Evolutionary conservation across 2,797 vertebrate genomes (phyloP), one percentile per base, ranked within the genome.

Genomic region (Halcyon leucocephala): DNA sequence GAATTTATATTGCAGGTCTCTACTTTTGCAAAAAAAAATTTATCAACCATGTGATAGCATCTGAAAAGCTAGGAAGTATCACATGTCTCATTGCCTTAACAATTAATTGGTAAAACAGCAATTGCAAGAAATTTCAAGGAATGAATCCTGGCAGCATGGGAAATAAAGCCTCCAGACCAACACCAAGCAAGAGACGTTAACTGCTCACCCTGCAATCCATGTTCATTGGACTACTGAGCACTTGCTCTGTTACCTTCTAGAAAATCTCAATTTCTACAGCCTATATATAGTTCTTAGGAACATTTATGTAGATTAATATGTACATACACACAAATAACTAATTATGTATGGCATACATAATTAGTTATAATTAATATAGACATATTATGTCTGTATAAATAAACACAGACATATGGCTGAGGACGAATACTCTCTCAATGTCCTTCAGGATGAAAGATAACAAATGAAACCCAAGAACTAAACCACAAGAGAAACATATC

Each of bases 21-120:
- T 85, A 10, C 72, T 73, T 93, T 57, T 51, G 51, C 22, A 72
- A 61, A 60, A 91, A 79, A 66, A 64, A 62, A 94, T 93, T 93
- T 85, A 89, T 93, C 93, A 86, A 39, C 46, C 39, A 46, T 92
- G 70, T 80, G 49, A 73, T 65, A 82, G 12, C 74, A 93, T 71
- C 46, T 49, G 70, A 95, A 92, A 90, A 74, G 14, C 58, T 83
- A 85, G 65, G 31, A 87, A 31, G 44, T 84, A 46, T 18, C 42
- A 65, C 64, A 82, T 42, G 71, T 46, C 42, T 91, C 67, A 91
- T 89, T 89, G 64, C 31, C 70, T 82, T 57, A 88, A 49, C 72
- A 95, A 18, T 42, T 93, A 94, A 42, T 42, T 71, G 79, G 79
- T 79, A 33, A 86, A 92, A 78, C 12, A 51, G 49, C 46, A 93